Conservation (phyloP, 2,113 vertebrate genomes). For the Pitta sordida region DNA sequence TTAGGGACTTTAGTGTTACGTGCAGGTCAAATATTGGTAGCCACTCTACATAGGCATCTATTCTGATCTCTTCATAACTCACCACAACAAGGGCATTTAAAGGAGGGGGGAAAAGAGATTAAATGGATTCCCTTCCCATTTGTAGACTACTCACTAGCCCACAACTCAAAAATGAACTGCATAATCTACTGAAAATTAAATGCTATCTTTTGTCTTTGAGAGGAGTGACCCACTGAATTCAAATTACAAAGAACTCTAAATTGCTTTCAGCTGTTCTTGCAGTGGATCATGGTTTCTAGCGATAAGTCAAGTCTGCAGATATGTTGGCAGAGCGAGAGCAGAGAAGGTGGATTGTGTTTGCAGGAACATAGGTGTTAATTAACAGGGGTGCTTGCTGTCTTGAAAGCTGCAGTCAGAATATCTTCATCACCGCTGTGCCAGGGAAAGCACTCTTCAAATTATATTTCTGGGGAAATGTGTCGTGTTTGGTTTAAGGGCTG, state of each 20-base stretch:
- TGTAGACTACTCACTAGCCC: neutral
- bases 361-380: neutral
- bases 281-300: neutral
- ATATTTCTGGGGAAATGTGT: neutral
- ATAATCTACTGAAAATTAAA: neutral
- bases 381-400: neutral
- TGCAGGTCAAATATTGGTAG: neutral
- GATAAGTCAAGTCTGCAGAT: neutral
- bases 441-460: neutral
- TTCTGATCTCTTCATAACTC: neutral
- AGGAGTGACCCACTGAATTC: neutral
- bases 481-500: neutral
- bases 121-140: neutral
- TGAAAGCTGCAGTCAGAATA: neutral
- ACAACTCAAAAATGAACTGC: neutral
- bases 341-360: neutral
- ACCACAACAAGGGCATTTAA: neutral
- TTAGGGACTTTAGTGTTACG: neutral
- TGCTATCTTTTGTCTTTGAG: neutral
- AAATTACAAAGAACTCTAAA: neutral
- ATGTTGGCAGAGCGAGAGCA: neutral
- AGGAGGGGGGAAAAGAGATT: neutral
- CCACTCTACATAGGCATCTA: rapidly evolving
- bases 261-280: neutral
- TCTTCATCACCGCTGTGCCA: neutral